Conservation (phyloP, 2,888 invertebrate species). For the Acleris literana region DNA sequence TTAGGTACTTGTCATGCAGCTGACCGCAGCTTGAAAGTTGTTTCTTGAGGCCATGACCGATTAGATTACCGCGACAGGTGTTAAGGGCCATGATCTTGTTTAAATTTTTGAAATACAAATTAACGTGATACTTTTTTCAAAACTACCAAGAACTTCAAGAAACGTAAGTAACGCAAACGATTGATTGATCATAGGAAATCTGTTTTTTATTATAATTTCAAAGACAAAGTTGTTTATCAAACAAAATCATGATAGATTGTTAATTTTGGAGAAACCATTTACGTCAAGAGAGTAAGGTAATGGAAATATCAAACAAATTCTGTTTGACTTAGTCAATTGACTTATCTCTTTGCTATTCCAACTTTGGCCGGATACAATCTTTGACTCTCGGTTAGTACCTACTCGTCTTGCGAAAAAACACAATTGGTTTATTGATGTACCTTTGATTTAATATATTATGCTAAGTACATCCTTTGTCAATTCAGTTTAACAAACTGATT, state of each 20-base stretch:
- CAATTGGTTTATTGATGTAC: too few relatives aligned
- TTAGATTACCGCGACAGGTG: neutral
- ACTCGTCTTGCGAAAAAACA: too few relatives aligned
- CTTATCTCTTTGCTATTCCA: neutral
- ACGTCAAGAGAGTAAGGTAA: conserved; percentile 5
- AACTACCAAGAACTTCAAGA: too few relatives aligned
- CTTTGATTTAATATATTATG: too few relatives aligned
- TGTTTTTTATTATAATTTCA: neutral
- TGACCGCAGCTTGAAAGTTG: conserved; percentile 4
- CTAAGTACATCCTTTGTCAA: too few relatives aligned
- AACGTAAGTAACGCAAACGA: neutral
- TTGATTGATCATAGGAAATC: neutral
- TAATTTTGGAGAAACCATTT: conserved; percentile 1
- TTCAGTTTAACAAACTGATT: too few relatives aligned
- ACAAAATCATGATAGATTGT: neutral
- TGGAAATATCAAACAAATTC: conserved; percentile 9
- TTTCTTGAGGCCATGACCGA: conserved; percentile 2
- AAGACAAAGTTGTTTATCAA: neutral
- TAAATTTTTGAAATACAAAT: neutral
- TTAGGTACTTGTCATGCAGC: too few relatives aligned
- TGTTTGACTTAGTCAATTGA: neutral
- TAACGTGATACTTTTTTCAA: too few relatives aligned
- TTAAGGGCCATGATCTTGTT: neutral
- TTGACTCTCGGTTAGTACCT: too few relatives aligned
- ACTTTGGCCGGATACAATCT: too few relatives aligned